Evolutionary conservation across 2,888 invertebrate species (phyloP).

Genomic region (Drosophila melanosoma): DNA sequence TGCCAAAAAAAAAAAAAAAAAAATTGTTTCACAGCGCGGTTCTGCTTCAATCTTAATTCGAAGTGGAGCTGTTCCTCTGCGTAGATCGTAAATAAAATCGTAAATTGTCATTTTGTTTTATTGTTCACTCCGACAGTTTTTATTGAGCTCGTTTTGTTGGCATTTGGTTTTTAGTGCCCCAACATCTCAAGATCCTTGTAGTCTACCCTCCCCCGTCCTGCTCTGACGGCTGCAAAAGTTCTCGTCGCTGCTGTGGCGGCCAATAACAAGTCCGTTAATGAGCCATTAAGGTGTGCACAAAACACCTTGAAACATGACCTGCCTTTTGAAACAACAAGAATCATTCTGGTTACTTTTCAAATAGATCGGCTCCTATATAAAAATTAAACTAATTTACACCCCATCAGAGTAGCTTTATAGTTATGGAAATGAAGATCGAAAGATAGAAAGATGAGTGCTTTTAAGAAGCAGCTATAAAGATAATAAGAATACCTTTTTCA

Average conservation of each 20-base stretch:
- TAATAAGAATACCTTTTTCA: neutral
- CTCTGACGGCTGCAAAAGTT: conserved; percentile 54
- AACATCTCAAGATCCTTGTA: conserved; percentile 13
- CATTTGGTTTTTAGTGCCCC: conserved; percentile 50
- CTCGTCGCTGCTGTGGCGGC: conserved; percentile 24
- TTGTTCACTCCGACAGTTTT: conserved; percentile 74
- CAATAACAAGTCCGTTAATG: conserved; percentile 73
- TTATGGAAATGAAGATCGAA: conserved; percentile 11
- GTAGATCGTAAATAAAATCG: conserved; percentile 78
- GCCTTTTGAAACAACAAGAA: neutral
- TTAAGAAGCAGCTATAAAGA: neutral
- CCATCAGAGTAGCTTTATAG: neutral
- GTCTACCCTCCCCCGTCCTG: neutral
- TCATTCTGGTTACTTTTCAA: neutral
- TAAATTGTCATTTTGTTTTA: conserved; percentile 80
- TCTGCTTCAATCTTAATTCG: conserved; percentile 20
- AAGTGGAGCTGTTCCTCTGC: conserved; percentile 13
- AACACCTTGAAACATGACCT: conserved; percentile 34
- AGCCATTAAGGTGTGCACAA: conserved; percentile 74
- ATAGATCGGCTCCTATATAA: neutral
- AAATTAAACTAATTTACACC: neutral
- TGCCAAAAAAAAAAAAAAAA: conserved; percentile 22
- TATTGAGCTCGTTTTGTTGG: conserved; percentile 79
- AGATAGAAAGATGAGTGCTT: neutral
- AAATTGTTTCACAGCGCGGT: neutral